A percentile compares a stretch with the other conserved stretches of the same genome.
These are phyloP conservation scores for Hyperopisus bebe DNA, from an alignment of 2,113 vertebrate species.

Conservation along the genomic window DNA sequence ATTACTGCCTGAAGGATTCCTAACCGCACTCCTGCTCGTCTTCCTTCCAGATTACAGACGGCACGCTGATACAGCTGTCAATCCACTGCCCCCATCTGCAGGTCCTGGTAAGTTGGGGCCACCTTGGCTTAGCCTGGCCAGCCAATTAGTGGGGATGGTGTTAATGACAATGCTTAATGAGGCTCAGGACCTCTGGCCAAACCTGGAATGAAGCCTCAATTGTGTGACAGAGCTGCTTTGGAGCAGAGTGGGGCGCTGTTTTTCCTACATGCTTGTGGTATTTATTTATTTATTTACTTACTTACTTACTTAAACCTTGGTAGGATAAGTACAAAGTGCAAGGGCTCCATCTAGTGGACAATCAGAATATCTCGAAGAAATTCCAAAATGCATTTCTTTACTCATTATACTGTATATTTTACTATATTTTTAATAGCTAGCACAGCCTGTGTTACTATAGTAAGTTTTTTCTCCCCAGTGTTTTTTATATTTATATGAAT, in stretches of 20 bases:
- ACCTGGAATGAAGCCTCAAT: neutral
- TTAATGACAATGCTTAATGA: neutral
- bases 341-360: neutral
- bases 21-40: constrained; percentile 8
- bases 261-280: neutral
- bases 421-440: neutral
- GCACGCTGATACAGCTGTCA: constrained; percentile 89
- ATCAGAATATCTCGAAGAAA: neutral
- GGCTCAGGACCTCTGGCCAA: neutral
- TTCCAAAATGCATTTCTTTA: neutral
- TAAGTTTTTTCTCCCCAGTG: neutral
- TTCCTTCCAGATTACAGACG: constrained; percentile 80
- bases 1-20: neutral
- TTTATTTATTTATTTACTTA: neutral
- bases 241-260: neutral
- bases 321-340: neutral
- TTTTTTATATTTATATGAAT: neutral
- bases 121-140: neutral
- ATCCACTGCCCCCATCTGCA: constrained; percentile 95
- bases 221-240: neutral
- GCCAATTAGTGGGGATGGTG: neutral
- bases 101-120: constrained; percentile 78
- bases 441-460: neutral
- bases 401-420: too few relatives aligned
- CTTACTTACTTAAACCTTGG: neutral